Base-by-base conservation (phyloP, 2,113 vertebrate species). In the Isichthys henryi region DNA sequence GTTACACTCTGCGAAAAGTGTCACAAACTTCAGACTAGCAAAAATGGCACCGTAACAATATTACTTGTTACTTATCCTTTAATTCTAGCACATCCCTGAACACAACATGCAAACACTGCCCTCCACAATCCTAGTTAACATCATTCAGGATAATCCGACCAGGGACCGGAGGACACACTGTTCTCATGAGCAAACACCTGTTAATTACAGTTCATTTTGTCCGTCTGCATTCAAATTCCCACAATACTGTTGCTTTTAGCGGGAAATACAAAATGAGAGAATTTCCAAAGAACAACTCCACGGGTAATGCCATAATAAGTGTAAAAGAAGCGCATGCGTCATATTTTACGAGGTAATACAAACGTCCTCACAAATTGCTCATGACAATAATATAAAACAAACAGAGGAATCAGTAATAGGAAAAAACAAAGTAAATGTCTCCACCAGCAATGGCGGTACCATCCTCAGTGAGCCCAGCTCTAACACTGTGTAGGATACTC, bases 401-500 rank as follows among this genome's bases (percentile, higher is more conserved):
- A 8, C 74, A 19, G 35, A 80, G 74, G 74, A 39, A 80, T 43
- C 74, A 13, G 3, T 11, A 13, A 70, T 3, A 31, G 62, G n/a
- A 27, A 70, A 70, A 31, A 39, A 31, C n/a, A 19, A 39, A 39
- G 70, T 43, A 0, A 17, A 17, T 17, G 35, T 2, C 15, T 19
- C 5, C 74, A 17, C 31, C 74, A 17, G 13, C 11, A 15, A 77
- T 6, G 70, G 70, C 15, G 13, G 4, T 6, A 17, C 11, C 1
- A 5, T 4, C 31, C 74, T 15, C n/a, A 39, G 31, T 15, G 31
- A 39, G 10, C 74, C 17, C 31, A 19, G 6, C 74, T 43, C 74
- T 39, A 17, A 39, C 31, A 77, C 74, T 17, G 13, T 80, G 15
- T n/a, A 97, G 97, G 98, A 99, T 99, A 98, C 97, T 95, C 93